Base-by-base conservation (phyloP, 2,113 vertebrate species). In the Oreochromis niloticus region DNA sequence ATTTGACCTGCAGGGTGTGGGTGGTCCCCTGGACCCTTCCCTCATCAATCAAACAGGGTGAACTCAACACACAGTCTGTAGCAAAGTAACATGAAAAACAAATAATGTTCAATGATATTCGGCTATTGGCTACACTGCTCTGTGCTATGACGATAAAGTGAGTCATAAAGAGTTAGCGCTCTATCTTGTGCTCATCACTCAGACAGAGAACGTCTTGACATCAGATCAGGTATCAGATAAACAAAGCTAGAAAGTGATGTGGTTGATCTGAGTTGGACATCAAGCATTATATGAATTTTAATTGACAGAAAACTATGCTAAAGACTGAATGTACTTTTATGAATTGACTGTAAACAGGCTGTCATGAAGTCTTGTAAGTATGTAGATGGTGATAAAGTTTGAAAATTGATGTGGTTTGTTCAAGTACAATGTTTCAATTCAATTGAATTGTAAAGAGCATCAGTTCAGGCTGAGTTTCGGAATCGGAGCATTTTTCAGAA, bases 1-100 rank as follows among this genome's bases (percentile, higher is more conserved):
- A 78, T 83, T 27, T 75, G 83, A 85, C 57, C 75, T 32, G 16
- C 68, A 56, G 59, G 83, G 27, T 52, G 85, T 89, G 94, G 93
- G 91, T 94, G 93, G 94, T 94, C 92, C 43, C 24, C 17, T 13
- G 84, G 79, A 90, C 34, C 41, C 17, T 73, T 52, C 73, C 83
- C 59, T 89, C 89, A 88, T 91, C 83, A 82, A 88, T 94, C 93
- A 89, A 19, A 81, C 41, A 24, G 61, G 57, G 55, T 46, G 8
- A 75, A 73, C 84, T 46, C 55, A 79, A 41, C 46, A 81, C 78
- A 56, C 46, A n/a, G 34, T 61, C 22, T 32, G 81, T 36, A 43
- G 81, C 30, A 57, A 9, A 27, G 24, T 39, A 56, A 85, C 52
- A 89, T 30, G 7, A 46, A 88, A 57, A 86, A 90, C 80, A 87